Conservation (phyloP, 2,797 vertebrate genomes). For the Platalea minor region DNA sequence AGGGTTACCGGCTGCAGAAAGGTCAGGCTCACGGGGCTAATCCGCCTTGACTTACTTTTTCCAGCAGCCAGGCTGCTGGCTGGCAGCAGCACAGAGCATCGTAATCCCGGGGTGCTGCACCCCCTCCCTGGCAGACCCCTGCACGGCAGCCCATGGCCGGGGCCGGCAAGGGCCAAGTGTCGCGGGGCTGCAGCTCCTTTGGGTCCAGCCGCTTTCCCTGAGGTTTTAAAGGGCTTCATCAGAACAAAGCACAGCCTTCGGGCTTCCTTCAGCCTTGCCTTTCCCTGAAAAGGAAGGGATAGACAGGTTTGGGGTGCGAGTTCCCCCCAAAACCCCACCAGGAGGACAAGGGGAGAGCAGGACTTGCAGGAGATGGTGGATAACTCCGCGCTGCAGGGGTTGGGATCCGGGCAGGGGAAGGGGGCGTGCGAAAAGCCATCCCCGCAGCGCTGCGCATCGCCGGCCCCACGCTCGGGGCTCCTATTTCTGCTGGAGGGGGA, state of each 20-base stretch:
- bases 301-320: neutral
- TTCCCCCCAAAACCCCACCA: accelerated
- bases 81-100: neutral
- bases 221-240: neutral
- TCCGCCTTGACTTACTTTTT: neutral
- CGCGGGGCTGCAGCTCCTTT: neutral
- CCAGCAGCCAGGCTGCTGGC: neutral
- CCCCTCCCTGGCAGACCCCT: neutral
- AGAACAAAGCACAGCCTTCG: neutral
- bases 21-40: neutral
- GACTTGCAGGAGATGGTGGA: neutral
- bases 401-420: neutral
- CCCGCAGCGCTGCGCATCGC: neutral
- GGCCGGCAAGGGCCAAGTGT: neutral
- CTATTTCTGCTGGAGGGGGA: slow-evolving; percentile 44
- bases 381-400: neutral
- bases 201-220: neutral
- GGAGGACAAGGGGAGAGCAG: neutral
- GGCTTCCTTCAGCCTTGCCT: neutral
- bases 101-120: accelerated
- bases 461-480: neutral
- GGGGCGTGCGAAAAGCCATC: neutral
- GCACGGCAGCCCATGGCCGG: accelerated
- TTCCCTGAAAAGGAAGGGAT: neutral
- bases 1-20: neutral